These are phyloP conservation scores for Platalea minor DNA, from an alignment of 2,797 vertebrate species.

Conservation along the genomic window DNA sequence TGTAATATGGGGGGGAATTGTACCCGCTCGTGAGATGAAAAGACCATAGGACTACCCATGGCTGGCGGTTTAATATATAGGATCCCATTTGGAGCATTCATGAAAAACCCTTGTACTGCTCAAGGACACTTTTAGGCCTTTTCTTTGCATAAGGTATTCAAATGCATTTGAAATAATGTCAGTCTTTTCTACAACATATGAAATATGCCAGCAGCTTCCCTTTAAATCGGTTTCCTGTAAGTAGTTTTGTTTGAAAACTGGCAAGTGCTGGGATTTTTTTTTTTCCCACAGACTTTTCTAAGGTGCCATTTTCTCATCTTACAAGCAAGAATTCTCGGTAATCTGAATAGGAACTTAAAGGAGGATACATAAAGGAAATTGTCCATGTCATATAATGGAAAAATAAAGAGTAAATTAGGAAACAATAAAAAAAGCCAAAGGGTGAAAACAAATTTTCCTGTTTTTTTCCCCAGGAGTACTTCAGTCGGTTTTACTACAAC, in stretches of 20 bases:
- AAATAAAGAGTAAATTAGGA: slow-evolving; percentile 42
- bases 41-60: neutral
- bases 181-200: slow-evolving; percentile 42
- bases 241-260: slow-evolving; percentile 62
- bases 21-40: neutral
- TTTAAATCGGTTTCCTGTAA: slow-evolving; percentile 37
- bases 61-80: neutral
- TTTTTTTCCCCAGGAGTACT: neutral
- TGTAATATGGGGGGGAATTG: neutral
- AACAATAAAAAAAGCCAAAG: slow-evolving; percentile 40
- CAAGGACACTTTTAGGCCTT: slow-evolving; percentile 45
- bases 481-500: slow-evolving; percentile 14
- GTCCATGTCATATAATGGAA: slow-evolving; percentile 20
- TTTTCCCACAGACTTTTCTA: slow-evolving; percentile 3
- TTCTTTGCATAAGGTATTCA: slow-evolving; percentile 31
- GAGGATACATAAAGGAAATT: slow-evolving; percentile 16
- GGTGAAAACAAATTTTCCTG: slow-evolving; percentile 1
- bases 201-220: slow-evolving; percentile 39
- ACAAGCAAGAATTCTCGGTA: slow-evolving; percentile 9
- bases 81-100: neutral
- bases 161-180: slow-evolving; percentile 50
- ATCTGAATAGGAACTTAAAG: neutral
- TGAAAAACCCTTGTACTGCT: slow-evolving; percentile 26
- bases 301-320: slow-evolving; percentile 29
- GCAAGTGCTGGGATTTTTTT: slow-evolving; percentile 9